Base-by-base conservation (phyloP, 2,113 vertebrate genomes). In the Platichthys stellatus region DNA sequence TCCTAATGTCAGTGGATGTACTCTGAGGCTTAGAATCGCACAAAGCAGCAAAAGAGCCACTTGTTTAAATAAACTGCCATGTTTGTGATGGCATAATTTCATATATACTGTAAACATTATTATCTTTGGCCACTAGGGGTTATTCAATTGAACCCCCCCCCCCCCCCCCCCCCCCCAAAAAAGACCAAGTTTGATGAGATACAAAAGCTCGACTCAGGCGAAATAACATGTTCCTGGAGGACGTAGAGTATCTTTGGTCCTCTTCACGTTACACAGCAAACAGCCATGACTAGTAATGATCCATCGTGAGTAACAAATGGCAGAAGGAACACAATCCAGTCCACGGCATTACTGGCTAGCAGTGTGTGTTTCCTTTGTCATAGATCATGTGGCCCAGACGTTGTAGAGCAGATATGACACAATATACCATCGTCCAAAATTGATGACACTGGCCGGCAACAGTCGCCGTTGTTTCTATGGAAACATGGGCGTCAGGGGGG, bases 1-100 rank as follows among this genome's bases (percentile, higher is more conserved):
- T 86, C 63, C 78, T 78, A 82, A 88, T 79, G 83, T 82, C 81
- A 79, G 68, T 69, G 63, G 82, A 86, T 90, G 86, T 77, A 40
- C 85, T 77, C 43, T 0, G 21, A 65, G 72, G 15, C 63, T 87
- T 76, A 82, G 86, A 84, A 83, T 70, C 43, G n/a, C 64, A 59
- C 45, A 69, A 83, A 83, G 78, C 53, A 58, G 54, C 31, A 65
- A 72, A 59, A 78, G 28, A 73, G 63, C 6, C 31, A 49, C 47
- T 24, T 35, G n/a, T 83, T 72, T 45, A 54, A 88, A 80, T 66
- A 43, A 63, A 69, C 49, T 63, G 28, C 53, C 45, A 63, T 51
- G 23, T 73, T 67, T 26, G 13, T 10, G 45, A 53, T 71, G 60
- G 63, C 13, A 35, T n/a, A 57, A 35, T 15, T 51, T 63, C 24